Evolutionary conservation across 2,888 invertebrate species (phyloP).

Genomic region (Hipparchia semele): DNA sequence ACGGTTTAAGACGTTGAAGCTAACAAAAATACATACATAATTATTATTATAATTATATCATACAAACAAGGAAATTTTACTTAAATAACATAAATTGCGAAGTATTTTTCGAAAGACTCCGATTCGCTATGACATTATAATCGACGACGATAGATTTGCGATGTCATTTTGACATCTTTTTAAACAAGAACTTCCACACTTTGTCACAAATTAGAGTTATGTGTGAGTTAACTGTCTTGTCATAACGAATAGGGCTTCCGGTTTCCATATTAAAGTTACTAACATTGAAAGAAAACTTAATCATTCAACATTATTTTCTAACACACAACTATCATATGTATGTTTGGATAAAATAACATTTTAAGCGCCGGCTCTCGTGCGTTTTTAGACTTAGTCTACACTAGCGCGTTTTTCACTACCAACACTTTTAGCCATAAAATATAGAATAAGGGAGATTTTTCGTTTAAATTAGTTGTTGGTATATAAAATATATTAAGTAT

Average conservation of each 20-base stretch:
- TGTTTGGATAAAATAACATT: slow-evolving; percentile 34
- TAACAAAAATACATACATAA: slow-evolving; percentile 36
- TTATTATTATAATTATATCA: slow-evolving; percentile 24
- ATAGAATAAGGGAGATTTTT: too few relatives aligned
- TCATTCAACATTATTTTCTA: slow-evolving; percentile 42
- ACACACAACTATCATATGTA: slow-evolving; percentile 44
- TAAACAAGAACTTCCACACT: neutral
- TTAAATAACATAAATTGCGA: slow-evolving; percentile 40
- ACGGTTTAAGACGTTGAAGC: slow-evolving; percentile 67
- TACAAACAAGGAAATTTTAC: slow-evolving; percentile 42
- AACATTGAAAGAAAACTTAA: slow-evolving; percentile 39
- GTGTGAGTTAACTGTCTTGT: neutral
- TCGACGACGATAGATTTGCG: neutral
- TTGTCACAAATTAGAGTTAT: neutral
- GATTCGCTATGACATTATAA: neutral
- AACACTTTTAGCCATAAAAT: neutral
- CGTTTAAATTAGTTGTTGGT: too few relatives aligned
- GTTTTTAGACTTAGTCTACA: slow-evolving; percentile 8
- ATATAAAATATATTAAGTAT: neutral
- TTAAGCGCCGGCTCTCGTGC: slow-evolving; percentile 17
- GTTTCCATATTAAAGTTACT: slow-evolving; percentile 26
- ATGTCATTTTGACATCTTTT: neutral
- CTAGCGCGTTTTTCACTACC: neutral
- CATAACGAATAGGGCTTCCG: slow-evolving; percentile 13
- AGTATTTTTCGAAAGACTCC: slow-evolving; percentile 5